Conservation (phyloP, 2,113 vertebrate genomes). For the Montifringilla adamsi region DNA sequence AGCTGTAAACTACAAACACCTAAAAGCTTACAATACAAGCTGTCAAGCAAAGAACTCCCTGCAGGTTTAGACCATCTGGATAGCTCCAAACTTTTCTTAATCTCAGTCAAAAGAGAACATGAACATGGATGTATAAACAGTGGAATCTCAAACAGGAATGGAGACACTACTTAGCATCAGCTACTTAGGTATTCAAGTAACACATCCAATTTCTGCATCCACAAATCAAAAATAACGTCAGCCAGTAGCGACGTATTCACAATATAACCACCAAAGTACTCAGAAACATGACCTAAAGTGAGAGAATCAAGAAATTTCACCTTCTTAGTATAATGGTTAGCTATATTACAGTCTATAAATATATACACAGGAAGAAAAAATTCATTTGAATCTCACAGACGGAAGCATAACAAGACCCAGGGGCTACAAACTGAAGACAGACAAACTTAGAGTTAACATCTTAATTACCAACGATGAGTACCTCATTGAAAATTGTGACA, state of each 20-base stretch:
- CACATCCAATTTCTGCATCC: neutral
- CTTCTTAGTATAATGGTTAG: neutral
- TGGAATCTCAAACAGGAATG: neutral
- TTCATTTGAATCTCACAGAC: neutral
- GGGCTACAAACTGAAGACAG: neutral
- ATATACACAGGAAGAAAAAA: conserved; percentile 8
- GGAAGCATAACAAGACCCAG: conserved; percentile 1
- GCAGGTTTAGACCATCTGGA: conserved; percentile 40
- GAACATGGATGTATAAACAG: neutral
- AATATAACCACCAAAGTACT: neutral
- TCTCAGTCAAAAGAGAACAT: neutral
- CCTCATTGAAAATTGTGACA: conserved; percentile 14
- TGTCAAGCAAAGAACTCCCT: conserved; percentile 39
- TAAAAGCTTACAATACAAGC: conserved; percentile 16
- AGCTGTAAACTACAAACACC: conserved; percentile 31
- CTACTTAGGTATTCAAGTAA: neutral
- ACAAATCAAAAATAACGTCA: neutral
- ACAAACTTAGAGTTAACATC: conserved; percentile 21
- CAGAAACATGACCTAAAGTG: neutral
- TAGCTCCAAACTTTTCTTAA: conserved; percentile 11
- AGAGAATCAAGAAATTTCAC: neutral
- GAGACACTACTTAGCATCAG: neutral
- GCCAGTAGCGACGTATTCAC: neutral
- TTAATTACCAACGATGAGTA: neutral
- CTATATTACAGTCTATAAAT: neutral